Evolutionary conservation across 64 coral and sea anemone genomes (phyloP), one percentile per base, ranked within the genome.

Genomic region (Montipora efflorescens): DNA sequence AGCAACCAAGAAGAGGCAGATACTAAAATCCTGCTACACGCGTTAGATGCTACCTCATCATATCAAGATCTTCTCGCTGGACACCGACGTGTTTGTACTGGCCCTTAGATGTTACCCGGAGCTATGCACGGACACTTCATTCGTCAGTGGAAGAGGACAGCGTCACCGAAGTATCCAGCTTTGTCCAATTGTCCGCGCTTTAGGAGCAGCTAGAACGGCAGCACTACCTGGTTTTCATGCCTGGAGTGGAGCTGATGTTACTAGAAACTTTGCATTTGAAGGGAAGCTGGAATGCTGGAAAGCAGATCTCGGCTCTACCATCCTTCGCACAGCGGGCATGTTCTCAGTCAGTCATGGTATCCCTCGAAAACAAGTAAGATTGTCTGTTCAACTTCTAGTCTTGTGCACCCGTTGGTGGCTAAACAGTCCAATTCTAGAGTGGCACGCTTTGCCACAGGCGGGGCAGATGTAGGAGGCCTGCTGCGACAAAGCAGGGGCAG

Each of bases 151-250:
- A 18, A 89, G 73, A 77, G 73, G 87, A 57, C 13, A 78, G 44
- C 74, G 19, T 21, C 72, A 76, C 15, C 73, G 74, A 45, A 89
- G 59, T 68, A 89, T 89, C 47, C 46, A 55, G 50, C 74, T 89
- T 77, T 1, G 48, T 45, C 87, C 74, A 22, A 81, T 81, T 61
- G 7, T 61, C 52, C 79, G 11, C 9, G 79, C 79, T 61, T 28
- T 89, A n/a, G 69, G 70, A 89, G n/a, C 87, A 45, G 87, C 87
- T 57, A 89, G 74, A 76, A 89, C 74, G 20, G 87, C 87, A 64
- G 87, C 73, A 23, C 73, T 78, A 15, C 87, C 74, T 48, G 50
- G 72, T 8, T 89, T 89, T 75, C 79, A 83, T 57, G 79, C 67
- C 46, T 83, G 59, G 79, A 91, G 25, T 52, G 66, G 89, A 91